A percentile compares a stretch with the other conserved stretches of the same genome.
phyloP scores from a whole-genome alignment of 2,797 vertebrate genomes.

The Eospalax fontanierii region DNA sequence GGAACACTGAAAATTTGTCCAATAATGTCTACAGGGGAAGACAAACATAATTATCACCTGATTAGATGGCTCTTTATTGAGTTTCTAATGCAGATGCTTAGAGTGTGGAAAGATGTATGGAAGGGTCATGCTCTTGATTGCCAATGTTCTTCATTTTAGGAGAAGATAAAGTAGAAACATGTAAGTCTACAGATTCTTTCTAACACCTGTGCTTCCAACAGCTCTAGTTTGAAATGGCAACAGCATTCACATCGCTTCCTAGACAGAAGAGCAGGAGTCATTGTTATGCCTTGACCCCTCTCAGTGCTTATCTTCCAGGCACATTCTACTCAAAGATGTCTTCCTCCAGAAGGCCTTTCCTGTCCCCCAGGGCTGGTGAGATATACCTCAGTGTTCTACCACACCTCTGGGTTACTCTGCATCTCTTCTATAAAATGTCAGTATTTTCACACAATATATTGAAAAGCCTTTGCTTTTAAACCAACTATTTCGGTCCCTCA shows the following conservation, averaged over 20 bases:
- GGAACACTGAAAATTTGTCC: not conserved
- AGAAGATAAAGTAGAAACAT: not conserved
- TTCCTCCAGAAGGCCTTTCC: not conserved
- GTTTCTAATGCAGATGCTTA: not conserved
- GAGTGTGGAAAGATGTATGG: not conserved
- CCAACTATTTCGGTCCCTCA: not conserved
- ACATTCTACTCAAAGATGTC: not conserved
- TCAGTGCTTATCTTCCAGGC: not conserved
- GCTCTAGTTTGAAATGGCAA: not conserved
- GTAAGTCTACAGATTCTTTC: not conserved
- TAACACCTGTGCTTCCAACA: not conserved
- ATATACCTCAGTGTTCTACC: not conserved
- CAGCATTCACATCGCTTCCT: not conserved
- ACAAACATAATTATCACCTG: slow-evolving; percentile 8
- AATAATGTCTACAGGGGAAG: not conserved
- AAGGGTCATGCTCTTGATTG: not conserved
- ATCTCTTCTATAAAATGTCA: not conserved
- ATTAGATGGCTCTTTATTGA: slow-evolving; percentile 1
- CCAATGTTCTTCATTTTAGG: slow-evolving; percentile 23
- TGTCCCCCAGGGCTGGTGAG: not conserved
- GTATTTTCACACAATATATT: not conserved
- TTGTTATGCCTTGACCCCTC: not conserved
- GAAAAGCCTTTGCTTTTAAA: not conserved
- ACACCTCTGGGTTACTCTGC: not conserved
- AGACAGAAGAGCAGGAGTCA: not conserved